Evolutionary conservation across 2,113 vertebrate genomes (phyloP), one percentile per base, ranked within the genome.

Genomic region (Catharus fuscescens): DNA sequence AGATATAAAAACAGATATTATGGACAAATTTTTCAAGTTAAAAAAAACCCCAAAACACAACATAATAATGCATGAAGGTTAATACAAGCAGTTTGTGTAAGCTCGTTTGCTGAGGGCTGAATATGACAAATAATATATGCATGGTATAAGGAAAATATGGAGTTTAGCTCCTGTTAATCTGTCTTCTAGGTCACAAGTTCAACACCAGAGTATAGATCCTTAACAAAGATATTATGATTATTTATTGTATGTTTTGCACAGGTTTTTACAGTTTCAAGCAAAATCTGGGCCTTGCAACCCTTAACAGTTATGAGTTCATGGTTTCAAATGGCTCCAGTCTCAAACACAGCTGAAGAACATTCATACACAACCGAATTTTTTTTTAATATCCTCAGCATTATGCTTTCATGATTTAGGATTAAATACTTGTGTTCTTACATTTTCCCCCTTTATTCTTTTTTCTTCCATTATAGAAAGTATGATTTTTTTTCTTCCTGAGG

Each of bases 31-130:
- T 80, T 84, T 84, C 18, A 60, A 40, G 5, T 12, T 34, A 21
- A 57, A 29, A 18, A 60, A 40, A 12, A 0, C 6, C 16, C 21
- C 15, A 31, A 18, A 1, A 0, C 6, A 1, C 18, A 67, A 32
- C 4, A 20, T 18, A 47, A 42, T 70, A 50, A 73, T 53, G 26
- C 80, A 47, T 54, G 9, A 66, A 70, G 38, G 29, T 29, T 14
- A 70, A 38, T 54, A 20, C 9, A 83, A 91, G 23, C 2, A 19
- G 9, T 65, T 93, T 53, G 23, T 45, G 24, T 16, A 80, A 72
- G 25, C 6, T 86, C 1, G 1, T 77, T 86, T 81, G 11, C 52
- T 71, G 38, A 84, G 29, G 20, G 29, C 4, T 50, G 25, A 78
- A 62, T 81, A 67, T 8, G 14, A 50, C 14, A 71, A 70, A 54